Evolutionary conservation across 2,888 invertebrate species (phyloP).

Genomic region (Perizoma flavofasciatum): DNA sequence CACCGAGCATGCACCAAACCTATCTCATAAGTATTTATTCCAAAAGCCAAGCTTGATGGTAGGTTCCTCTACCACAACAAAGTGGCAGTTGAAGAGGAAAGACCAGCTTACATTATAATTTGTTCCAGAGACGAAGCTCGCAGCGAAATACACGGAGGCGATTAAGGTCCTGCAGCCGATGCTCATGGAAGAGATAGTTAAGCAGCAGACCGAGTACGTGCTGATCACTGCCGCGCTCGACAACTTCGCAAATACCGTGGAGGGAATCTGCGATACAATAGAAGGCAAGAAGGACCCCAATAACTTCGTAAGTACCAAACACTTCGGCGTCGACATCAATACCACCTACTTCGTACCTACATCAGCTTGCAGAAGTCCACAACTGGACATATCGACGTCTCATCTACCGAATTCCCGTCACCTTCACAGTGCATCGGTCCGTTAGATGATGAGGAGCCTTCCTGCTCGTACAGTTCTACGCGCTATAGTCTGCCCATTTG

Average conservation of each 20-base stretch:
- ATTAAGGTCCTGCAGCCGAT: slow-evolving; percentile 14
- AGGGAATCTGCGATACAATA: slow-evolving; percentile 12
- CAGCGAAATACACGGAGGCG: slow-evolving; percentile 5
- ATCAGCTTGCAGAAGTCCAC: no score
- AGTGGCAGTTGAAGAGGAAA: no score
- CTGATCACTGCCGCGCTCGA: slow-evolving; percentile 23
- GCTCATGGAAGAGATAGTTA: slow-evolving; percentile 9
- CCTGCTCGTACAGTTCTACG: background rate
- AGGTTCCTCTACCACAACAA: background rate
- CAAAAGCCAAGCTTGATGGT: background rate
- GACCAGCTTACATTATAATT: background rate
- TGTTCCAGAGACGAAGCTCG: slow-evolving; percentile 11
- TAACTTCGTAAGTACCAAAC: slow-evolving; percentile 7
- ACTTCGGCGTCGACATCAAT: background rate
- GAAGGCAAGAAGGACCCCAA: slow-evolving; percentile 14
- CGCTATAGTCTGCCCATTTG: no score
- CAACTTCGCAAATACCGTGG: slow-evolving; percentile 25
- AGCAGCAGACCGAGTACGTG: slow-evolving; percentile 14
- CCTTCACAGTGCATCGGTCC: no score
- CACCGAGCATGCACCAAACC: no score
- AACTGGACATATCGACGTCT: no score
- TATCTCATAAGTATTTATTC: no score
- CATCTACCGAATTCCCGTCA: no score
- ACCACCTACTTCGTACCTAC: background rate
- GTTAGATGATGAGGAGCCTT: background rate